These are phyloP conservation scores for Aleiodes sp. DNA, from an alignment of 1,140 invertebrate species.

Conservation along the genomic window DNA sequence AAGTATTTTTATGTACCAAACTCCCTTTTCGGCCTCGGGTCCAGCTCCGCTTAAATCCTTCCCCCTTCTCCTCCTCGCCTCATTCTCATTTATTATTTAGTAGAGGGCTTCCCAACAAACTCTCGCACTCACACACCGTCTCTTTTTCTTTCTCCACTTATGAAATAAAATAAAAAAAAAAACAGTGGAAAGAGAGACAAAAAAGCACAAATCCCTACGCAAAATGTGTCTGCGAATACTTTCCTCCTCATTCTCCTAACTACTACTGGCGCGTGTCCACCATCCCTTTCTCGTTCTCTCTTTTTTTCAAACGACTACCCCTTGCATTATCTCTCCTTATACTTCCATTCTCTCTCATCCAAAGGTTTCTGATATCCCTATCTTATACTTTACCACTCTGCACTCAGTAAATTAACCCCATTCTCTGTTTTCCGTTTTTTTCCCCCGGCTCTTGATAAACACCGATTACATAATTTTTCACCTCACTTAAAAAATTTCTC, in stretches of 20 bases:
- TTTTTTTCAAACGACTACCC: slow-evolving; percentile 16
- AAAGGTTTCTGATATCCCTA: background rate
- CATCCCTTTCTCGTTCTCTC: no score
- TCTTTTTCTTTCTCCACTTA: slow-evolving; percentile 20
- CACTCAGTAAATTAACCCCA: slow-evolving; percentile 40
- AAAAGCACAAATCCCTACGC: background rate
- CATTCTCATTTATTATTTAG: slow-evolving; percentile 68
- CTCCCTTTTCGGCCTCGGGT: slow-evolving; percentile 41
- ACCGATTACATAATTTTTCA: background rate
- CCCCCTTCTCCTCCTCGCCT: no score
- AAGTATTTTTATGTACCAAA: slow-evolving; percentile 66
- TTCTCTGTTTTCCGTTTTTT: slow-evolving; percentile 20
- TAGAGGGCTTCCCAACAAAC: slow-evolving; percentile 42
- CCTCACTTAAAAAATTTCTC: background rate
- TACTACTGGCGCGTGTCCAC: slow-evolving; percentile 30
- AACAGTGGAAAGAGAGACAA: background rate
- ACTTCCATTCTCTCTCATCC: background rate
- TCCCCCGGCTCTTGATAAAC: slow-evolving; percentile 2
- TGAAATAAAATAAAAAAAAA: background rate
- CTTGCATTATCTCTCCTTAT: slow-evolving; percentile 18
- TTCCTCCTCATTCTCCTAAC: slow-evolving; percentile 4
- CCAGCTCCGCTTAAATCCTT: slow-evolving; percentile 56
- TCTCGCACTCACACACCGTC: slow-evolving; percentile 22
- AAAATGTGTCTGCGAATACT: slow-evolving; percentile 8
- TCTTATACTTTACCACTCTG: slow-evolving; percentile 33